Evolutionary conservation across 2,888 invertebrate genomes (phyloP), one percentile per base, ranked within the genome.

Genomic region (Adelphocoris suturalis): DNA sequence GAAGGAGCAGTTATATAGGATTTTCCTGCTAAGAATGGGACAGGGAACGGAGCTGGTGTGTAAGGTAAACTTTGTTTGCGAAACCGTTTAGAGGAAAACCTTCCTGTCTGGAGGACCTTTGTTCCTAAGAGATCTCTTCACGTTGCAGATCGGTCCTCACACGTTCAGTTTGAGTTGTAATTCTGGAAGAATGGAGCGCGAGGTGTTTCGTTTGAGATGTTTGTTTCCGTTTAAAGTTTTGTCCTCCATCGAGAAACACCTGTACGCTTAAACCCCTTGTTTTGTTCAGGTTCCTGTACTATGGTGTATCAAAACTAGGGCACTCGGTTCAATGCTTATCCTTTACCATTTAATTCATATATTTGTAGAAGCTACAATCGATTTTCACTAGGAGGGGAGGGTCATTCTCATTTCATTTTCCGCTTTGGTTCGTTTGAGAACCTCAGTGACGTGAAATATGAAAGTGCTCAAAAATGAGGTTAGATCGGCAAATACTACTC

Each of bases 91-190:
- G 68, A 23, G 27, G 19, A 68, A 57, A n/a, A 19, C 68, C 19
- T 61, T 68, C 23, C 68, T 68, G 68, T 68, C 68, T 23, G 68
- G 13, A 68, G 23, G 68, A 68, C 68, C 68, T 68, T 68, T 68
- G 68, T 68, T 61, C 61, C 23, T 68, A 19, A n/a, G 23, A 9
- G 14, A 12, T 23, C 12, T 19, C 68, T 61, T 7, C 68, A n/a
- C 57, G n/a, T 68, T 12, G 23, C 68, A 68, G 23, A 68, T 68
- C 68, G 27, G 68, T 68, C 23, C 37, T 37, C 27, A 68, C 68
- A 68, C 68, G 12, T 23, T 23, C 68, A 13, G 68, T 27, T 68
- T 68, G 68, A 68, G 68, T 57, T 37, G 37, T 57, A 57, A 57
- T 68, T 19, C 68, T 68, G 12, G 11, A 23, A 23, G 68, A 68